Evolutionary conservation across 2,888 invertebrate species (phyloP).

Genomic region (Eledona agricola): DNA sequence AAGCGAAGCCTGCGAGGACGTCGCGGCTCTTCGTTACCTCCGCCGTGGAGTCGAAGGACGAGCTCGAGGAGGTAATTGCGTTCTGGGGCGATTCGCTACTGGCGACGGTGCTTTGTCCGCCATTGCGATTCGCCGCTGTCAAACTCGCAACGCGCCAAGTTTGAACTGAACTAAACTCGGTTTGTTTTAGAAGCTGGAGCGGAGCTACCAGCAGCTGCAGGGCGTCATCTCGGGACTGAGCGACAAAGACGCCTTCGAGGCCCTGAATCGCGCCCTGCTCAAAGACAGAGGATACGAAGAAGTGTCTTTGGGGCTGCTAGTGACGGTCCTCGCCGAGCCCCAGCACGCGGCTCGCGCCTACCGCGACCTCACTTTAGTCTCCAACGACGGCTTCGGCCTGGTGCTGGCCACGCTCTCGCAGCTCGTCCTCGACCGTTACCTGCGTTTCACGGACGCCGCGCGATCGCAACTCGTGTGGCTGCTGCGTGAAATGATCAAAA

Average conservation of each 20-base stretch:
- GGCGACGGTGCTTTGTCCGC: slow-evolving; percentile 66
- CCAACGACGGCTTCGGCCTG: slow-evolving; percentile 86
- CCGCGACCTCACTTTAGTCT: slow-evolving; percentile 88
- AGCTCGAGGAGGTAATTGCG: slow-evolving; percentile 84
- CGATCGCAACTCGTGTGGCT: slow-evolving; percentile 90
- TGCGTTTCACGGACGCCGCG: slow-evolving; percentile 83
- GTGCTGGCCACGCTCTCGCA: slow-evolving; percentile 84
- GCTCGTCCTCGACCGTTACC: slow-evolving; percentile 88
- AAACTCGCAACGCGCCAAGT: slow-evolving; percentile 55
- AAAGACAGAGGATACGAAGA: slow-evolving; percentile 93
- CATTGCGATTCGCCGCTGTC: slow-evolving; percentile 63
- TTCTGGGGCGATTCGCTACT: slow-evolving; percentile 60
- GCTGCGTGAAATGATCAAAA: slow-evolving; percentile 89
- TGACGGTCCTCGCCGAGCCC: slow-evolving; percentile 87
- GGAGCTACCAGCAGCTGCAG: slow-evolving; percentile 81
- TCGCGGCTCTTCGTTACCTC: slow-evolving; percentile 84
- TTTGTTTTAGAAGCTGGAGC: slow-evolving; percentile 89
- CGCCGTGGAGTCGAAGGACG: slow-evolving; percentile 88
- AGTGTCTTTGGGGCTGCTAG: slow-evolving; percentile 88
- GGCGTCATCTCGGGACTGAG: slow-evolving; percentile 83
- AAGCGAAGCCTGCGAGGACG: slow-evolving; percentile 59
- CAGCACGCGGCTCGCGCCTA: slow-evolving; percentile 85
- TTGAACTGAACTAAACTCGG: no score
- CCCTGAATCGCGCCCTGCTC: slow-evolving; percentile 86
- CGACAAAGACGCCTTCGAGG: slow-evolving; percentile 94